Evolutionary conservation across 2,888 invertebrate genomes (phyloP).

Genomic region (Spisula solida): DNA sequence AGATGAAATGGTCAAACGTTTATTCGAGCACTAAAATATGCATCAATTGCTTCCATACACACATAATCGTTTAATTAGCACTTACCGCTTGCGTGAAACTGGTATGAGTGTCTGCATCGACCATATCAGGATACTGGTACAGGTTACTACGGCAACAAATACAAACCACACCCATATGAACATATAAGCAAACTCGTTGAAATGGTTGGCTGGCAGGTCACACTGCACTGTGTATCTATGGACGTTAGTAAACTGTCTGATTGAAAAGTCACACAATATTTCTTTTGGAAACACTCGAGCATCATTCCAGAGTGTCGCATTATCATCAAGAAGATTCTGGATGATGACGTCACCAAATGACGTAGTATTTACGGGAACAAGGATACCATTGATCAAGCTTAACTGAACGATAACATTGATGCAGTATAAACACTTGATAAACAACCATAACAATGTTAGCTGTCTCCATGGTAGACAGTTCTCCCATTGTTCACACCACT

Average conservation of each 20-base stretch:
- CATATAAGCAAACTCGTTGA: conserved; percentile 54
- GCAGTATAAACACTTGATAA: conserved; percentile 53
- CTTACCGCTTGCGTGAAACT: conserved; percentile 57
- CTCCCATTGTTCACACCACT: conserved; percentile 60
- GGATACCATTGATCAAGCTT: conserved; percentile 25
- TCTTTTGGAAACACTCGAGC: conserved; percentile 43
- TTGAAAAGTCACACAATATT: conserved; percentile 52
- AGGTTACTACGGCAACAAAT: conserved; percentile 57
- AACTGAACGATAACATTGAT: conserved; percentile 56
- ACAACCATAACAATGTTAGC: conserved; percentile 45
- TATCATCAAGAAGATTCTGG: conserved; percentile 43
- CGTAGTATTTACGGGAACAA: conserved; percentile 39
- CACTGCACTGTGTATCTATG: conserved; percentile 48
- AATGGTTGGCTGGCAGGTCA: conserved; percentile 50
- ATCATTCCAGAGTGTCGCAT: conserved; percentile 37
- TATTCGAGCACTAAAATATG: no score
- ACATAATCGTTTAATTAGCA: no score
- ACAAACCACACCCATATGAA: conserved; percentile 68
- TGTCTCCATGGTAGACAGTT: conserved; percentile 50
- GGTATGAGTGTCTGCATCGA: conserved; percentile 52
- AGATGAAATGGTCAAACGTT: no score
- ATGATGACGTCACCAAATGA: conserved; percentile 55
- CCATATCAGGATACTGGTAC: conserved; percentile 54
- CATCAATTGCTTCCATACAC: no score
- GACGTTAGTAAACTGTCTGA: conserved; percentile 15